Conservation (phyloP, 2,797 vertebrate genomes). For the Clarias pachynema region DNA sequence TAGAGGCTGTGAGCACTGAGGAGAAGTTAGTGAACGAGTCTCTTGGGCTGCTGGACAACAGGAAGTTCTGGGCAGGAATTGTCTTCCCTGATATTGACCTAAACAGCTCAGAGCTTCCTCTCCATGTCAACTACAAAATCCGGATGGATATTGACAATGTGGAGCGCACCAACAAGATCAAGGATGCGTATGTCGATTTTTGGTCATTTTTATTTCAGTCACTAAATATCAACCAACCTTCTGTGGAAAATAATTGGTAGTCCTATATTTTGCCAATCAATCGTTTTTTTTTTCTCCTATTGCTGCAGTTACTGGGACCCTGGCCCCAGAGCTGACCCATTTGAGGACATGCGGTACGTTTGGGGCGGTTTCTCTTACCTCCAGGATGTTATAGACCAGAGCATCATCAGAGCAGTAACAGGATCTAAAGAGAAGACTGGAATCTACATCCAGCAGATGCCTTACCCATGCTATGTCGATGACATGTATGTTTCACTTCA, state of each 20-base stretch:
- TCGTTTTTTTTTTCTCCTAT: not conserved
- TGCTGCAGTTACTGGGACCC: slow-evolving; percentile 93
- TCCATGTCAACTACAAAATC: slow-evolving; percentile 95
- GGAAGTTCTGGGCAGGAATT: slow-evolving; percentile 96
- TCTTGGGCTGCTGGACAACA: slow-evolving; percentile 88
- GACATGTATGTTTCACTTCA: slow-evolving; percentile 84
- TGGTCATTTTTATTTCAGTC: not conserved
- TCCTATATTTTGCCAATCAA: not conserved
- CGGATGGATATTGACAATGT: slow-evolving; percentile 99
- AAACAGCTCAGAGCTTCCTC: slow-evolving; percentile 81
- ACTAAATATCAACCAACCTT: not conserved
- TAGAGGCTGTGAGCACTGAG: slow-evolving; percentile 90
- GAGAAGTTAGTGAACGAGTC: slow-evolving; percentile 91
- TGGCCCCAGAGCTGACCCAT: slow-evolving; percentile 96
- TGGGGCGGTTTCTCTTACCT: slow-evolving; percentile 97
- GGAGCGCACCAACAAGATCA: slow-evolving; percentile 98
- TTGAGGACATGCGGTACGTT: slow-evolving; percentile 94
- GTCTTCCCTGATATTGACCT: slow-evolving; percentile 85
- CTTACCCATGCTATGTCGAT: slow-evolving; percentile 96
- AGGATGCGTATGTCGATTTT: slow-evolving; percentile 82
- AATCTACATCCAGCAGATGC: slow-evolving; percentile 97
- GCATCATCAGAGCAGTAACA: slow-evolving; percentile 89
- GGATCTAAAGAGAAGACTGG: slow-evolving; percentile 87
- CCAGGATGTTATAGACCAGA: slow-evolving; percentile 95
- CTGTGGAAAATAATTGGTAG: not conserved